These are phyloP conservation scores for Mormyrus proboscirostris DNA, from an alignment of 2,797 vertebrate genomes.

Conservation along the genomic window DNA sequence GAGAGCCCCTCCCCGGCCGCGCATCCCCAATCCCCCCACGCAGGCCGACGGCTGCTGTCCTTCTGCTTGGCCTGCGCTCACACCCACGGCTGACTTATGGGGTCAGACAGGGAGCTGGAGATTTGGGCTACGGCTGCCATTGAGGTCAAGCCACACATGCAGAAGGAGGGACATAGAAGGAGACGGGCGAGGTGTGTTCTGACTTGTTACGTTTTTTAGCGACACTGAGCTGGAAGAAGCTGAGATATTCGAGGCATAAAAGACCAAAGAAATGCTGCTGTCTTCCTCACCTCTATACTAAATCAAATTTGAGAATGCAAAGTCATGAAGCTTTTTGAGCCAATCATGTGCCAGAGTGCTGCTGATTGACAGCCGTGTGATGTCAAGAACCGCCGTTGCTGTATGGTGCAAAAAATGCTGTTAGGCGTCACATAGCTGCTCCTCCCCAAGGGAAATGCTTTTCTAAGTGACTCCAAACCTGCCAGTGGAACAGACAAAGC, in stretches of 20 bases:
- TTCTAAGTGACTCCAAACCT: neutral
- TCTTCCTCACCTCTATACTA: neutral
- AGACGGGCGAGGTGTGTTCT: neutral
- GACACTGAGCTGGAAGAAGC: neutral
- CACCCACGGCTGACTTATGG: neutral
- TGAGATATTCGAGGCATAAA: neutral
- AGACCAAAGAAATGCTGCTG: neutral
- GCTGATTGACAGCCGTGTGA: neutral
- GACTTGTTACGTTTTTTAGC: neutral
- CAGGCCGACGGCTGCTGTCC: neutral
- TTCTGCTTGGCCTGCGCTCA: neutral
- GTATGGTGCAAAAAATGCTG: neutral
- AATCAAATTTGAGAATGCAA: neutral
- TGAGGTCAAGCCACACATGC: neutral
- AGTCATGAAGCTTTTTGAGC: neutral
- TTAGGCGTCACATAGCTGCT: neutral
- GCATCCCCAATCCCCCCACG: neutral
- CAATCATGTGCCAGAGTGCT: neutral
- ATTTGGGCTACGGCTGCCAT: neutral
- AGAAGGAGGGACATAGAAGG: neutral
- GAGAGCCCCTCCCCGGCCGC: neutral
- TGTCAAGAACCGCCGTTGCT: neutral
- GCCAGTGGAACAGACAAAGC: neutral
- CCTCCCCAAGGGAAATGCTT: neutral
- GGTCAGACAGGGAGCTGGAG: conserved; percentile 4